phyloP scores from a whole-genome alignment of 2,888 invertebrate genomes.

The Cerceris rybyensis region DNA sequence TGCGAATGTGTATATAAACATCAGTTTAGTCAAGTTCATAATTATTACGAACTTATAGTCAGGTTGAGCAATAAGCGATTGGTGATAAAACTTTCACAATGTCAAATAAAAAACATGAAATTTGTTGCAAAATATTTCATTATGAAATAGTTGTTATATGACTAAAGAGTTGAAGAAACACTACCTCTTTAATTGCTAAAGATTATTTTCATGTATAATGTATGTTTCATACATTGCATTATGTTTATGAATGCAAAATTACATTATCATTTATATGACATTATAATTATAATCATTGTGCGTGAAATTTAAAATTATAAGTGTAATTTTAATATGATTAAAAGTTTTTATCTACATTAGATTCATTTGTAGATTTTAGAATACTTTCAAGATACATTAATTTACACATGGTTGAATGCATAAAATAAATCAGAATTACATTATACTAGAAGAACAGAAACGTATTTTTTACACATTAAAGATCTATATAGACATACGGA shows the following conservation, averaged over 20 bases:
- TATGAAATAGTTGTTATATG: too few relatives aligned
- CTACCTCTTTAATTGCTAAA: slow-evolving; percentile 9
- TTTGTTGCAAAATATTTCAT: too few relatives aligned
- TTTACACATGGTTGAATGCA: background rate
- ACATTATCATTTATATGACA: slow-evolving; percentile 9
- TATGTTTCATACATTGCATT: background rate
- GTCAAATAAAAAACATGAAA: background rate
- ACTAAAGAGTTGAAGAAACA: slow-evolving; percentile 7
- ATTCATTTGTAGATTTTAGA: background rate
- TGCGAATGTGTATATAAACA: background rate
- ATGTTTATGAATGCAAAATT: background rate
- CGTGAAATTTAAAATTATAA: background rate
- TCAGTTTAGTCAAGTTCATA: background rate
- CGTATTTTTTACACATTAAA: slow-evolving; percentile 23
- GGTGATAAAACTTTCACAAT: too few relatives aligned
- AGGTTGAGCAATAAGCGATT: background rate
- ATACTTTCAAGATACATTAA: background rate
- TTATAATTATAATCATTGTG: background rate
- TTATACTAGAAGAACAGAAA: slow-evolving; percentile 8
- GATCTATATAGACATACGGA: background rate
- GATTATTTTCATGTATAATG: slow-evolving; percentile 3
- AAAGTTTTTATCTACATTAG: background rate
- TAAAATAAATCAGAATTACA: slow-evolving; percentile 6
- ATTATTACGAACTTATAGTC: background rate
- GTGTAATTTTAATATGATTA: slow-evolving; percentile 1